These are phyloP conservation scores for Glossophaga mutica DNA, from an alignment of 2,797 vertebrate genomes.

Conservation along the genomic window DNA sequence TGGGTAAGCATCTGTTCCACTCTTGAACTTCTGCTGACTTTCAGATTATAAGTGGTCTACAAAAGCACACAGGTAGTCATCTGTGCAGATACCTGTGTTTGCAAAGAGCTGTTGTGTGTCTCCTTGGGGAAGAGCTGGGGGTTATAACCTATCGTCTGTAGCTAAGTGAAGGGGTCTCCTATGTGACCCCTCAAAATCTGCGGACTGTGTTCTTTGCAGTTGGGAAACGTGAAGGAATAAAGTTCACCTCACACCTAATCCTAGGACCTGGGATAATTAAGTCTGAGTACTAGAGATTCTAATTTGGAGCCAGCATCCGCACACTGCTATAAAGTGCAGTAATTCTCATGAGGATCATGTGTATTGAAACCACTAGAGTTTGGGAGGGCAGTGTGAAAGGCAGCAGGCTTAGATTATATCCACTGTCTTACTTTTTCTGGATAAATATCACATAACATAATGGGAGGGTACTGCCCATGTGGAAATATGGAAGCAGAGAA, in stretches of 20 bases:
- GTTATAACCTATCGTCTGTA: neutral
- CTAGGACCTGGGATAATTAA: neutral
- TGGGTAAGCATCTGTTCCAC: constrained; percentile 33
- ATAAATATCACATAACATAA: neutral
- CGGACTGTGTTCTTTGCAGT: neutral
- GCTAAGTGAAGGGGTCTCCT: neutral
- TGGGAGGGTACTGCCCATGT: neutral
- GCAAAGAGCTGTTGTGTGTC: neutral
- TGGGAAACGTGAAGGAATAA: neutral
- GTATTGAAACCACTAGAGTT: neutral
- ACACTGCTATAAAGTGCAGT: neutral
- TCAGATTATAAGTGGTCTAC: constrained; percentile 37
- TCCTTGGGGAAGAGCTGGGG: neutral
- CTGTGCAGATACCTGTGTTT: neutral
- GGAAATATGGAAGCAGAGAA: neutral
- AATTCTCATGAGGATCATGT: neutral
- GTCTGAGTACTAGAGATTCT: neutral
- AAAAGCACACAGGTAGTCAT: neutral
- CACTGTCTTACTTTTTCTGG: neutral
- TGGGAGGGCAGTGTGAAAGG: neutral
- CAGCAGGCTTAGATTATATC: neutral
- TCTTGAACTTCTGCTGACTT: constrained; percentile 40
- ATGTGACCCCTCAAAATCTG: neutral
- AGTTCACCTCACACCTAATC: neutral
- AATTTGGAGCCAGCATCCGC: neutral